Conservation (phyloP, 1,140 invertebrate genomes). For the Nasonia longicornis region DNA sequence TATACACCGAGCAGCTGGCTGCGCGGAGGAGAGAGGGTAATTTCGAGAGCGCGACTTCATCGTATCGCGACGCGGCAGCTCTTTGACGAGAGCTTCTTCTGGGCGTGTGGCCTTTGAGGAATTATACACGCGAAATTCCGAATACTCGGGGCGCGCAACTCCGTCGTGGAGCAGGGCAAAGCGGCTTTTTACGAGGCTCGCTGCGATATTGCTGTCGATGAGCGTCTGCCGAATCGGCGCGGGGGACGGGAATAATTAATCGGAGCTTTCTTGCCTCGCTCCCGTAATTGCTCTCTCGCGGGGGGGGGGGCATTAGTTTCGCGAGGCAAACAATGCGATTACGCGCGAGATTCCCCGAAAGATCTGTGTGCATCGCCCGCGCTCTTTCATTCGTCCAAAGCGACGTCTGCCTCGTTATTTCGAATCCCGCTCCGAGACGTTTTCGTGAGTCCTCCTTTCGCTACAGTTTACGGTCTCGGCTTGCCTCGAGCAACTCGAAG, state of each 20-base stretch:
- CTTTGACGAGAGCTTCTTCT: slow-evolving; percentile 8
- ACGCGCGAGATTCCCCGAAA: not conserved
- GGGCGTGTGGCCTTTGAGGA: not conserved
- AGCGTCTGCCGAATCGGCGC: no score
- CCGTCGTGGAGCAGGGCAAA: no score
- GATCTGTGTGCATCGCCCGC: not conserved
- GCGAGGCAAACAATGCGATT: not conserved
- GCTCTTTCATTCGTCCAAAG: not conserved
- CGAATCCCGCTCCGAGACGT: not conserved
- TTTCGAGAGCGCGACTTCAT: not conserved
- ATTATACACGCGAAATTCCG: not conserved
- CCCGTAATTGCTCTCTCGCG: not conserved
- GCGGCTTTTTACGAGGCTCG: no score
- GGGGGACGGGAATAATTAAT: not conserved
- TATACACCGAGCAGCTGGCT: not conserved
- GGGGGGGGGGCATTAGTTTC: not conserved
- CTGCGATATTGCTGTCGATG: no score
- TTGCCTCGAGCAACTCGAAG: not conserved
- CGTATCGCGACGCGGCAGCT: not conserved
- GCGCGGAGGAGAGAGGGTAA: not conserved
- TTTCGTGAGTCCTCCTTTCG: slow-evolving; percentile 9
- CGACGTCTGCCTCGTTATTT: not conserved
- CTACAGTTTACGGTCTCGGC: not conserved
- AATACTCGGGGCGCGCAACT: not conserved
- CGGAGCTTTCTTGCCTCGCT: not conserved